Conservation (phyloP, 2,888 invertebrate species). For the Brachyptera risi region DNA sequence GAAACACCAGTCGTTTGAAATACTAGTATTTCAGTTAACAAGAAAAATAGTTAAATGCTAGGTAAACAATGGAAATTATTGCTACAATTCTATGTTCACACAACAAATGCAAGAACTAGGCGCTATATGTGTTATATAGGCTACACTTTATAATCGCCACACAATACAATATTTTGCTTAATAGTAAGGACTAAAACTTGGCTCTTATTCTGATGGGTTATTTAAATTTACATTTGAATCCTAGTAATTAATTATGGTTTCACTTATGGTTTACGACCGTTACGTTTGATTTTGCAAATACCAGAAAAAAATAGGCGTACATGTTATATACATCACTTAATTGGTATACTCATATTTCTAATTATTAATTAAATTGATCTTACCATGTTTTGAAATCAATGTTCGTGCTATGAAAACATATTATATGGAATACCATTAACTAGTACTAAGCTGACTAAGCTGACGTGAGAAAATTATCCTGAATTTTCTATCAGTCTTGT, state of each 20-base stretch:
- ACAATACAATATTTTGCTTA: not conserved
- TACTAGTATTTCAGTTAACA: not conserved
- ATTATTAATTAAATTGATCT: not conserved
- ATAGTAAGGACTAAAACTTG: not conserved
- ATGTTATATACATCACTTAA: too few relatives aligned
- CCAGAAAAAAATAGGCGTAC: too few relatives aligned
- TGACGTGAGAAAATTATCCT: slow-evolving; percentile 16
- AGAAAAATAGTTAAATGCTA: not conserved
- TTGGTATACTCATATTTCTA: too few relatives aligned
- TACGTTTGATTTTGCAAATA: too few relatives aligned
- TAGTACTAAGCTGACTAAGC: not conserved
- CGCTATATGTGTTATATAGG: not conserved
- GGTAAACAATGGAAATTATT: slow-evolving; percentile 9
- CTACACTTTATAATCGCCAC: not conserved
- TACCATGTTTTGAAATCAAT: not conserved
- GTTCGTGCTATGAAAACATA: not conserved
- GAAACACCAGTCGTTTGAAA: not conserved
- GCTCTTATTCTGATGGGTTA: not conserved
- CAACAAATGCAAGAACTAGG: not conserved
- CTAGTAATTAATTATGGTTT: too few relatives aligned
- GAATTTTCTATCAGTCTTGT: slow-evolving; percentile 19
- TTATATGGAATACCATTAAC: too few relatives aligned
- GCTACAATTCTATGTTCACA: not conserved
- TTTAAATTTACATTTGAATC: too few relatives aligned
- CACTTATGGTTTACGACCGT: too few relatives aligned